These are phyloP conservation scores for Malurus leucopterus DNA, from an alignment of 2,797 vertebrate species.

Conservation along the genomic window DNA sequence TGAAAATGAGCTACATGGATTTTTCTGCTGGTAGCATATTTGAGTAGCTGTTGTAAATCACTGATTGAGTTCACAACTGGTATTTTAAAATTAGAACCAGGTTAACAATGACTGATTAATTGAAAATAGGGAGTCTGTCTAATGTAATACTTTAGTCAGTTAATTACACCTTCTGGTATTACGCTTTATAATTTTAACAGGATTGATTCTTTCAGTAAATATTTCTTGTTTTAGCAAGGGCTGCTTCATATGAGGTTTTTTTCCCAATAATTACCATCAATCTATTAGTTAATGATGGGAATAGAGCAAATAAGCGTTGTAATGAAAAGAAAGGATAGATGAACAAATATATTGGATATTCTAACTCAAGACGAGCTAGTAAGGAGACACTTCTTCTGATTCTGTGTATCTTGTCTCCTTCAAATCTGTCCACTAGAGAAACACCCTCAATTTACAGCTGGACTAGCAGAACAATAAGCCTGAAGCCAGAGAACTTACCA, in stretches of 20 bases:
- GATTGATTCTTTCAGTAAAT: neutral
- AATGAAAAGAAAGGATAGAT: neutral
- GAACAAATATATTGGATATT: neutral
- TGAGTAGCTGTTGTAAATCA: neutral
- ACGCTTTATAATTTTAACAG: slow-evolving; percentile 26
- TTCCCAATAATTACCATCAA: neutral
- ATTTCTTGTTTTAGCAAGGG: neutral
- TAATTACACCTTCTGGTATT: neutral
- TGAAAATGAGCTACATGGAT: neutral
- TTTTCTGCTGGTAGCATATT: neutral
- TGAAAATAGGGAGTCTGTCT: neutral
- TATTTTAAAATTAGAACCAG: neutral
- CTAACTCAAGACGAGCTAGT: neutral
- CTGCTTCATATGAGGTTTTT: neutral
- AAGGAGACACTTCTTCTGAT: neutral
- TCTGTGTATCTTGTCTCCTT: neutral
- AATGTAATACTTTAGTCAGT: neutral
- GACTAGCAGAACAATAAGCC: neutral
- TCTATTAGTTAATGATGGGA: neutral
- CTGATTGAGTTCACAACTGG: neutral
- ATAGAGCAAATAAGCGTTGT: neutral
- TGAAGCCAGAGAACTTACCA: neutral
- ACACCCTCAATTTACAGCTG: neutral
- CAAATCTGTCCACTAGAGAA: neutral
- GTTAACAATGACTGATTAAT: neutral